These are phyloP conservation scores for Bedellia somnulentella DNA, from an alignment of 2,888 invertebrate species.

Conservation along the genomic window DNA sequence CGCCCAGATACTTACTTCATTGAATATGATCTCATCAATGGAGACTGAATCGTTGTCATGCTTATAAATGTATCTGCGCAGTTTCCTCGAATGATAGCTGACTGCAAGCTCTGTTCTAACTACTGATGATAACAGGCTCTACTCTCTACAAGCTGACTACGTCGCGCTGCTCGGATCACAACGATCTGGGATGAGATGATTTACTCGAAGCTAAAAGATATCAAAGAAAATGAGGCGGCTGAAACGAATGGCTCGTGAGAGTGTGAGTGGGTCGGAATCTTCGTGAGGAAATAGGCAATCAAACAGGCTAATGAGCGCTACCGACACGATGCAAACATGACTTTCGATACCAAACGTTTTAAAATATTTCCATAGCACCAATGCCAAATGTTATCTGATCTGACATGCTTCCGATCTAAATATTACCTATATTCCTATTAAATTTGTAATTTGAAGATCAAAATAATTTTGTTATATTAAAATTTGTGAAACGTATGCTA, in stretches of 20 bases:
- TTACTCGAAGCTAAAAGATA: constrained; percentile 8
- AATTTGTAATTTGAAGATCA: too few species aligned
- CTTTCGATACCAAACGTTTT: constrained; percentile 20
- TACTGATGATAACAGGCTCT: constrained; percentile 7
- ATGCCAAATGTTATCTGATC: constrained; percentile 41
- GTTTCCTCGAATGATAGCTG: constrained; percentile 44
- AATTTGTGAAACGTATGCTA: too few species aligned
- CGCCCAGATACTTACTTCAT: too few species aligned
- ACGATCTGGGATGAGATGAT: constrained; percentile 22
- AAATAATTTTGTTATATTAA: too few species aligned
- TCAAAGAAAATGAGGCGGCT: constrained; percentile 11
- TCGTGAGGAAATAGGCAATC: constrained; percentile 32
- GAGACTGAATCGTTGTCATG: too few species aligned
- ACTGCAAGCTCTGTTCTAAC: constrained; percentile 39
- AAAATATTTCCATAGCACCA: constrained; percentile 36
- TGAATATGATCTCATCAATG: too few species aligned
- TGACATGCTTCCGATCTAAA: too few species aligned
- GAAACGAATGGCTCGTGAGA: constrained; percentile 4
- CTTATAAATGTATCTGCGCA: too few species aligned
- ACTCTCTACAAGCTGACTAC: too few species aligned
- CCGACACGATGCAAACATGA: constrained; percentile 22
- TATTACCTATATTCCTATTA: too few species aligned
- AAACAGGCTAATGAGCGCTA: constrained; percentile 35
- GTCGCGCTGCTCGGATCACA: too few species aligned
- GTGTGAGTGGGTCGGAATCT: too few species aligned